phyloP scores from a whole-genome alignment of 2,797 vertebrate species.

The Calcarius lapponicus region DNA sequence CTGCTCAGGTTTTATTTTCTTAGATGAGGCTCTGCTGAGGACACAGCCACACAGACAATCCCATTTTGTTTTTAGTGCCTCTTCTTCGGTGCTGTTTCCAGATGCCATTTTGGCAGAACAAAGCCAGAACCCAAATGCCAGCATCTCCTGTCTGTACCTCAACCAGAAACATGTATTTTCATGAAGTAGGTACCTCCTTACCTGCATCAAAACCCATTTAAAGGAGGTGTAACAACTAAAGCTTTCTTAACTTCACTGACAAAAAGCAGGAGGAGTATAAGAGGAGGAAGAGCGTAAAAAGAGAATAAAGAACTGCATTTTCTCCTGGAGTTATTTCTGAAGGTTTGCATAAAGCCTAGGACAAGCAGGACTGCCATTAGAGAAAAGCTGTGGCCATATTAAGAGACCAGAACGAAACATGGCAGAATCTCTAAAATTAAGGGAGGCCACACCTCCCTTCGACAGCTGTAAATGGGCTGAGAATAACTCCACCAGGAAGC shows the following conservation, averaged over 20 bases:
- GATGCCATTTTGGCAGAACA: slow-evolving; percentile 9
- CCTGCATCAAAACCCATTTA: background rate
- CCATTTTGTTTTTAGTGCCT: background rate
- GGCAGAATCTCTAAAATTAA: slow-evolving; percentile 54
- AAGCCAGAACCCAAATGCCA: background rate
- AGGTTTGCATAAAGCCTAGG: background rate
- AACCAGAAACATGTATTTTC: background rate
- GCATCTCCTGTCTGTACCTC: background rate
- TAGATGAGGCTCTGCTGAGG: background rate
- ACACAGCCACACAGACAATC: background rate
- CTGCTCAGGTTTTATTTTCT: background rate
- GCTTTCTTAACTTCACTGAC: background rate
- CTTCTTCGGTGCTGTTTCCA: background rate
- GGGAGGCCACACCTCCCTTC: slow-evolving; percentile 26
- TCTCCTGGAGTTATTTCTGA: background rate
- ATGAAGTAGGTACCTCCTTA: background rate
- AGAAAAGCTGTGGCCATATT: slow-evolving; percentile 12
- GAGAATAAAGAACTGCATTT: background rate
- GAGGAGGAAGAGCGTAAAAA: background rate
- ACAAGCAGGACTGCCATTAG: background rate
- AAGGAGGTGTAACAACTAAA: background rate
- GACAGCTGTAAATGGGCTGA: slow-evolving; percentile 36
- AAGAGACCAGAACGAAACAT: slow-evolving; percentile 30
- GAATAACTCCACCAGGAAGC: slow-evolving; percentile 33
- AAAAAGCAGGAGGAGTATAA: background rate